phyloP scores from a whole-genome alignment of 2,888 invertebrate genomes.

The Chloroclysta siterata region DNA sequence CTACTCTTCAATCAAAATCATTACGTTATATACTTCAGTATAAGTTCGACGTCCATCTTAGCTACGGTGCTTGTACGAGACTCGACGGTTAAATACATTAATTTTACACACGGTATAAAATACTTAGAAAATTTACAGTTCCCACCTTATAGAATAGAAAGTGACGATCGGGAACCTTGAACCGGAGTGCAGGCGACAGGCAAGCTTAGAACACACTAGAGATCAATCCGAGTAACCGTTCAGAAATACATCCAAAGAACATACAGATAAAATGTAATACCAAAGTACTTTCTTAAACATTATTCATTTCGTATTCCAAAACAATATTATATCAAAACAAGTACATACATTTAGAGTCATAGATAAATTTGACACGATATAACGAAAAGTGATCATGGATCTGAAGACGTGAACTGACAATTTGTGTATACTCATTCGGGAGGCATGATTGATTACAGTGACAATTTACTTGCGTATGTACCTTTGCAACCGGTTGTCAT shows the following conservation, averaged over 20 bases:
- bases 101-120: constrained; percentile 82
- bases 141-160: constrained; percentile 70
- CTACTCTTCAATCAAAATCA: constrained; percentile 20
- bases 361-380: constrained; percentile 73
- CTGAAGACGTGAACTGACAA: constrained; percentile 33
- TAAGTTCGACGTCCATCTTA: constrained; percentile 42
- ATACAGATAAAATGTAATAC: constrained; percentile 79
- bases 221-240: constrained; percentile 62
- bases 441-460: constrained; percentile 39
- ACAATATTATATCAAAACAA: constrained; percentile 77
- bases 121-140: constrained; percentile 84
- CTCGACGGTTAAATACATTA: constrained; percentile 73
- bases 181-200: constrained; percentile 37
- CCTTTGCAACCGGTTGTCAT: constrained; percentile 70
- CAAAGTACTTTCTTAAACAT: constrained; percentile 80
- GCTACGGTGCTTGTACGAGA: constrained; percentile 58
- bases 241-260: constrained; percentile 69
- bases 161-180: constrained; percentile 47
- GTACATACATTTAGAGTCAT: constrained; percentile 67
- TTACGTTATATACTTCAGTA: constrained; percentile 41
- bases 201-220: constrained; percentile 52
- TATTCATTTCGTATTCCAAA: constrained; percentile 75
- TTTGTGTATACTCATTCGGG: constrained; percentile 28
- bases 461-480: constrained; percentile 45
- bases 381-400: constrained; percentile 37